Evolutionary conservation across 2,888 invertebrate species (phyloP), one percentile per base, ranked within the genome.

Genomic region (Eremobia ochroleuca): DNA sequence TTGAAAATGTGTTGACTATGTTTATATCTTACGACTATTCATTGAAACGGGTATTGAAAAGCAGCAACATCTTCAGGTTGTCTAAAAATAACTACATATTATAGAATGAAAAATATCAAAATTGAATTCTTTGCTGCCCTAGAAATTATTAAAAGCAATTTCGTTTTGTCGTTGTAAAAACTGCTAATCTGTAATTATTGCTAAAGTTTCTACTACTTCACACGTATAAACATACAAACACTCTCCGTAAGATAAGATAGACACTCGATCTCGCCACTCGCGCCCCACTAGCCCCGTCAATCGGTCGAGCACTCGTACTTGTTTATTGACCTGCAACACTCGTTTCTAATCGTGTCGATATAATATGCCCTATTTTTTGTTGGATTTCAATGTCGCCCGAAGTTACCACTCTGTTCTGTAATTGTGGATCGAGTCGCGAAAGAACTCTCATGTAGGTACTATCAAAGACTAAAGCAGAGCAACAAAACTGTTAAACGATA

Each of bases 241-340:
- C 62, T 76, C 62, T 58, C 40, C n/a, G 11, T 28, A 21, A 28
- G 52, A 73, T 73, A 64, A 73, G 58, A 62, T 52, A 58, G 58
- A 2, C 13, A 43, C 25, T 46, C 13, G 61, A 49, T 52, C 62
- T 43, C 11, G 43, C 37, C 37, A 34, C 79, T 78, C n/a, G 28
- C 9, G 21, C 58, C 43, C 28, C 18, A 76, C 65, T 55, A 4
- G 28, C 13, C 34, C 4, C 46, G 37, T 31, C 34, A 70, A 84
- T 73, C 79, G 31, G 52, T 77, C 52, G 69, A 73, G 40, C 37
- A 58, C 61, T 83, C 43, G 5, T 40, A 3, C 4, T 43, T 84
- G 70, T 80, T 68, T 70, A 13, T 55, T 68, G 61, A 59, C 31
- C 6, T 34, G 11, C 37, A 37, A 9, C 34, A 55, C 40, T 81